A percentile compares a stretch with the other conserved stretches of the same genome.
Evolutionary conservation across 2,113 vertebrate species (phyloP).

Genomic region (Maccullochella peelii): DNA sequence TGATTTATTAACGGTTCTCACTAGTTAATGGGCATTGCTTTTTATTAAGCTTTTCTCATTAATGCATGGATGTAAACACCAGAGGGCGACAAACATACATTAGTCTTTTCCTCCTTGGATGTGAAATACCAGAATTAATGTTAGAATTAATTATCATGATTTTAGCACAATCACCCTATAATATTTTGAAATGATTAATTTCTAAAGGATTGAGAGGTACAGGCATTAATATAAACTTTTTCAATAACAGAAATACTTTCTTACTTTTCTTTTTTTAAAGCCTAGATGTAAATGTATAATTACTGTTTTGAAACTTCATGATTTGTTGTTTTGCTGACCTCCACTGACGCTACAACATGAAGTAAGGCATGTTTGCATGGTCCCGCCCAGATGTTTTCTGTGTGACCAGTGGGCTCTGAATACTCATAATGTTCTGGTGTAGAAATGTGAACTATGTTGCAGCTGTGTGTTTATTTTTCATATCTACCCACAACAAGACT

Average conservation of each 20-base stretch:
- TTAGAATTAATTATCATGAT: not conserved
- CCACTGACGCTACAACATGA: not conserved
- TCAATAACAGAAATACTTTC: not conserved
- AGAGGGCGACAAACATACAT: conserved; percentile 21
- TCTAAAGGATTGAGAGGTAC: not conserved
- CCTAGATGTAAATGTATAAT: not conserved
- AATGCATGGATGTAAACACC: not conserved
- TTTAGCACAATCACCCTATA: not conserved
- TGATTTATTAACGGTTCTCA: not conserved
- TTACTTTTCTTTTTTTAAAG: too few relatives aligned
- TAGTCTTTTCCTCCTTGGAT: not conserved
- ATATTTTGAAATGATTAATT: not conserved
- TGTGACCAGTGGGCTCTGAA: conserved; percentile 27
- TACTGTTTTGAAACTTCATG: not conserved
- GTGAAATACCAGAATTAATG: not conserved
- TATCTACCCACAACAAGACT: not conserved
- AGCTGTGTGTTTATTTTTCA: conserved; percentile 53
- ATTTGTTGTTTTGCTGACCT: not conserved
- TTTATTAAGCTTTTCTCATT: not conserved
- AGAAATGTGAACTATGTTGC: conserved; percentile 49
- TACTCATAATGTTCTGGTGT: conserved; percentile 16
- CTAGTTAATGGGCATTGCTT: not conserved
- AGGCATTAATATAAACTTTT: not conserved
- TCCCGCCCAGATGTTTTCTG: conserved; percentile 22
- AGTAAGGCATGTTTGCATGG: not conserved